Conservation (phyloP, 2,888 invertebrate species). For the Temnothorax unifasciatus region DNA sequence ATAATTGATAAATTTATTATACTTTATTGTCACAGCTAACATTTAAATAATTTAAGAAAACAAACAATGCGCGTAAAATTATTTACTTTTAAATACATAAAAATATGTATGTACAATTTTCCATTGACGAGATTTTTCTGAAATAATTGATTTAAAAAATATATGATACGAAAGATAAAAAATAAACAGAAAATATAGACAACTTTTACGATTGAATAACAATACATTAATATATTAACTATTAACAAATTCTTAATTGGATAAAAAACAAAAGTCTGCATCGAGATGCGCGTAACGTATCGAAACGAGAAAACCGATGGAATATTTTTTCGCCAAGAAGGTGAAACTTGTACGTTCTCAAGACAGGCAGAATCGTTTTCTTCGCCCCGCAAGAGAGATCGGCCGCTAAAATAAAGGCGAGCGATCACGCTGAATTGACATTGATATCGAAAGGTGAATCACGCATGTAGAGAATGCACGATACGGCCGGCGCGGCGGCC, state of each 20-base stretch:
- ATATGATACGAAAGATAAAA: neutral
- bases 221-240: neutral
- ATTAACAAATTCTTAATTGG: neutral
- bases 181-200: neutral
- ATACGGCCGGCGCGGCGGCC: slow-evolving; percentile 55
- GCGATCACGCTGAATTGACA: slow-evolving; percentile 46
- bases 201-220: neutral
- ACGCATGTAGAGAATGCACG: slow-evolving; percentile 64
- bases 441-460: slow-evolving; percentile 66
- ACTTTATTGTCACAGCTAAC: neutral
- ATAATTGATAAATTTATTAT: neutral
- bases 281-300: neutral
- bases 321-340: neutral
- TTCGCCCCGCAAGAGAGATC: neutral
- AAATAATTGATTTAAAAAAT: neutral
- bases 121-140: neutral
- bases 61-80: neutral
- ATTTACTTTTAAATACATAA: neutral
- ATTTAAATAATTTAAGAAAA: neutral
- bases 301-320: neutral
- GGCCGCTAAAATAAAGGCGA: slow-evolving; percentile 25
- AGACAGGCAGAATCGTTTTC: neutral
- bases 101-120: neutral
- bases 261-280: neutral
- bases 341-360: neutral